These are phyloP conservation scores for Macrotrachela quadricornifera DNA, from an alignment of 1,140 invertebrate species.

Conservation along the genomic window DNA sequence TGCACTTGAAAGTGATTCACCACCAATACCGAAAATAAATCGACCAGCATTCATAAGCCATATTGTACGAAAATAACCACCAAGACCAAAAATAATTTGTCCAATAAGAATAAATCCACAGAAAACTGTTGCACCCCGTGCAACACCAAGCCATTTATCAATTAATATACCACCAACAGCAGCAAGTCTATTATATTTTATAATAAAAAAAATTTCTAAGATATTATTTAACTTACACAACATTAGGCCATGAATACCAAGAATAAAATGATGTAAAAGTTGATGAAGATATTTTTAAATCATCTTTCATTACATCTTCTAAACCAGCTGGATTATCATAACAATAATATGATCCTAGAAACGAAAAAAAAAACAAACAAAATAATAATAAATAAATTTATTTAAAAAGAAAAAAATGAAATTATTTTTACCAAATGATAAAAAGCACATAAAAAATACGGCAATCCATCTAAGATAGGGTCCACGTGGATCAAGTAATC, in stretches of 20 bases:
- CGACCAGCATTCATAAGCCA: conserved; percentile 79
- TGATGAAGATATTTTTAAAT: conserved; percentile 54
- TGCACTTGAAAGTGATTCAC: conserved; percentile 81
- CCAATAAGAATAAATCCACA: conserved; percentile 57
- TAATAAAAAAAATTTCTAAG: not conserved
- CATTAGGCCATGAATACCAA: conserved; percentile 93
- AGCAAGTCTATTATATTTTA: conserved; percentile 37
- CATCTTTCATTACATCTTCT: conserved; percentile 59
- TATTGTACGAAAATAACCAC: conserved; percentile 49
- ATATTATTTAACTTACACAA: conserved; percentile 33
- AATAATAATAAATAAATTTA: conserved; percentile 1
- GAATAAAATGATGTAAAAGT: conserved; percentile 71
- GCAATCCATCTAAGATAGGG: conserved; percentile 37
- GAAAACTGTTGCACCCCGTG: conserved; percentile 72
- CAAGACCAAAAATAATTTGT: conserved; percentile 57
- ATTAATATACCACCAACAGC: conserved; percentile 85
- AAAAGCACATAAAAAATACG: conserved; percentile 58
- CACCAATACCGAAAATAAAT: conserved; percentile 87
- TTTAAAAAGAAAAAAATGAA: not conserved
- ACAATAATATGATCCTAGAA: conserved; percentile 82
- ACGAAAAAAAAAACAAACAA: conserved; percentile 15
- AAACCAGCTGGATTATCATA: conserved; percentile 85
- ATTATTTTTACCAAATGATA: conserved; percentile 46
- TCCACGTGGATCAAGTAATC: conserved; percentile 18
- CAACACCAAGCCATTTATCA: conserved; percentile 76